Evolutionary conservation across 92 coral and sea anemone genomes (phyloP).

Genomic region (Zoanthus solanderi): DNA sequence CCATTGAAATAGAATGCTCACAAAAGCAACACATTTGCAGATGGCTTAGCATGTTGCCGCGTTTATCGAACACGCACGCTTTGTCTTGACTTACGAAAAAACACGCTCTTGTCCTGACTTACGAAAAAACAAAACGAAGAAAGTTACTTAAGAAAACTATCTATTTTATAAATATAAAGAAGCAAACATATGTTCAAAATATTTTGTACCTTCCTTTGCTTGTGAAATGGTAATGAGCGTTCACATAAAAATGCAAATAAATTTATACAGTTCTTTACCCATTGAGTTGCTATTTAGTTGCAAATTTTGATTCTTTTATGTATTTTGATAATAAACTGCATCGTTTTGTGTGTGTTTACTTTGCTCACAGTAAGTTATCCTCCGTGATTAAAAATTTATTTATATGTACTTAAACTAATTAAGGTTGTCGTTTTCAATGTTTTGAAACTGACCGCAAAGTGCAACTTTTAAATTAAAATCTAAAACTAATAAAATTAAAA

Average conservation of each 20-base stretch:
- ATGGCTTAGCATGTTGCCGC: not conserved
- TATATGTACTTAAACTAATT: conserved; percentile 42
- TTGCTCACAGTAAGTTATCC: conserved; percentile 33
- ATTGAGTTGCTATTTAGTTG: conserved; percentile 3
- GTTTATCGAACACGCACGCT: not conserved
- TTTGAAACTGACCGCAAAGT: conserved; percentile 11
- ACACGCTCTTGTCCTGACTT: too few species aligned
- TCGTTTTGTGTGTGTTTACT: conserved; percentile 38
- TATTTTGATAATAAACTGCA: conserved; percentile 37
- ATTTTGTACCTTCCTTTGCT: not conserved
- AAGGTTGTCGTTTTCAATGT: conserved; percentile 16
- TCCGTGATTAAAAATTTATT: conserved; percentile 29
- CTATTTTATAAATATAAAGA: not conserved
- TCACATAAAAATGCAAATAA: not conserved
- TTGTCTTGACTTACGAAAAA: not conserved
- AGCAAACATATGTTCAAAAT: not conserved
- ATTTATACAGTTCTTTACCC: not conserved
- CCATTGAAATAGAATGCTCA: conserved; percentile 21
- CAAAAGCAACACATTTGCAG: not conserved
- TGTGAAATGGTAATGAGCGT: conserved; percentile 17
- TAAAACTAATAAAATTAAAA: not conserved
- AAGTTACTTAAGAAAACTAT: not conserved
- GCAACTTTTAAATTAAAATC: not conserved
- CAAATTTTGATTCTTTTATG: conserved; percentile 28
- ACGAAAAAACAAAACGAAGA: not conserved